These are phyloP conservation scores for Aphaenogaster floridana DNA, from an alignment of 1,140 invertebrate genomes.

Conservation along the genomic window DNA sequence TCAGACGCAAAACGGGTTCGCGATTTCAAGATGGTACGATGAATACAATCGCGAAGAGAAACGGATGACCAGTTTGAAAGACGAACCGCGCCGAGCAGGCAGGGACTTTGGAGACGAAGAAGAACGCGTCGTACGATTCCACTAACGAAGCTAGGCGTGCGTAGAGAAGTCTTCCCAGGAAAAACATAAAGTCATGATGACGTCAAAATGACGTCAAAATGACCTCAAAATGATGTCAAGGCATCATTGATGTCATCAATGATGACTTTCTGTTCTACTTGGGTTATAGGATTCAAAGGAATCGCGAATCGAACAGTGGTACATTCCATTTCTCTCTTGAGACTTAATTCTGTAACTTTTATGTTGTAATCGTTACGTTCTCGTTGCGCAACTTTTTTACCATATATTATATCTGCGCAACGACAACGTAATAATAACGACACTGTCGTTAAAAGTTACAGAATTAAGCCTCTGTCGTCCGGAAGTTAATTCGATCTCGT, in stretches of 20 bases:
- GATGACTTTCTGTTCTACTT: too few species aligned
- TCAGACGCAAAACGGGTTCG: constrained; percentile 15
- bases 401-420: too few species aligned
- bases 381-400: too few species aligned
- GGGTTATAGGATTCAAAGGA: too few species aligned
- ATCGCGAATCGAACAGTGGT: background rate
- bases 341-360: too few species aligned
- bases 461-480: background rate
- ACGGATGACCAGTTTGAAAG: background rate
- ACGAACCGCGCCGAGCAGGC: constrained; percentile 22
- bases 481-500: background rate
- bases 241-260: too few species aligned
- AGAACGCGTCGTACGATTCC: background rate
- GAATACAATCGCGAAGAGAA: constrained; percentile 3
- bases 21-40: background rate
- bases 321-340: background rate
- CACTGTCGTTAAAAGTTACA: too few species aligned
- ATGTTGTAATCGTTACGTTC: too few species aligned
- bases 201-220: too few species aligned
- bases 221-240: too few species aligned
- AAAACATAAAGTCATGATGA: too few species aligned
- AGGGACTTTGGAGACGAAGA: constrained; percentile 4
- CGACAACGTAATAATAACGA: too few species aligned
- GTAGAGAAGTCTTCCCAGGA: background rate
- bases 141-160: background rate